Evolutionary conservation across 1,140 invertebrate species (phyloP), one percentile per base, ranked within the genome.

Genomic region (Trypoxylus dichotomus): DNA sequence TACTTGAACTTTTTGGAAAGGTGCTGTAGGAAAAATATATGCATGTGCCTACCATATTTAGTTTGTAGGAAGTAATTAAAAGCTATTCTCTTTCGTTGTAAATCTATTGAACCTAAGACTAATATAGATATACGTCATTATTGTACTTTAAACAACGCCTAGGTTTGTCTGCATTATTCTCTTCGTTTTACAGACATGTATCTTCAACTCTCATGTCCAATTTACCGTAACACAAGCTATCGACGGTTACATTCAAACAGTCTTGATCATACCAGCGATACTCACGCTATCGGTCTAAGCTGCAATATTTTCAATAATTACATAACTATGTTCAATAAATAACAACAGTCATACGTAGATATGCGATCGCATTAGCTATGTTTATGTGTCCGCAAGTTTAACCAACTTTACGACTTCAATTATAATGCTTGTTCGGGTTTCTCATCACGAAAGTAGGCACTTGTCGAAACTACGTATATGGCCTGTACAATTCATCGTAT

Each of bases 391-490:
- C 60, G 21, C 60, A 68, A 68, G 13, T 54, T 54, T 54, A 68
- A 13, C 24, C 8, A 68, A 68, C 27, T 68, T 68, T 68, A 24
- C 60, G 60, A 68, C 27, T 29, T 25, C 27, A 68, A 68, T 68
- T 68, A 68, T 10, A 68, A 27, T 68, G 6, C 27, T 25, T 27
- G 27, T 68, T 27, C 60, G 21, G 21, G 27, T 68, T 15, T 24
- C 27, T 29, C 24, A 29, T 25, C 60, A 68, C 60, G 24, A 68
- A 68, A 68, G 60, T 29, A 68, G 24, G 11, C 13, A 24, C 60
- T 68, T 68, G 27, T 68, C 24, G 60, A 68, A 68, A 68, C 19
- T 68, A 68, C 60, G 24, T 68, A 68, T 68, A 54, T 54, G 47
- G 19, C 47, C 19, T 19, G 19, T 68, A 68, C 60, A 68, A 68